These are phyloP conservation scores for Leptocoma aspasia DNA, from an alignment of 2,113 vertebrate genomes.

Conservation along the genomic window DNA sequence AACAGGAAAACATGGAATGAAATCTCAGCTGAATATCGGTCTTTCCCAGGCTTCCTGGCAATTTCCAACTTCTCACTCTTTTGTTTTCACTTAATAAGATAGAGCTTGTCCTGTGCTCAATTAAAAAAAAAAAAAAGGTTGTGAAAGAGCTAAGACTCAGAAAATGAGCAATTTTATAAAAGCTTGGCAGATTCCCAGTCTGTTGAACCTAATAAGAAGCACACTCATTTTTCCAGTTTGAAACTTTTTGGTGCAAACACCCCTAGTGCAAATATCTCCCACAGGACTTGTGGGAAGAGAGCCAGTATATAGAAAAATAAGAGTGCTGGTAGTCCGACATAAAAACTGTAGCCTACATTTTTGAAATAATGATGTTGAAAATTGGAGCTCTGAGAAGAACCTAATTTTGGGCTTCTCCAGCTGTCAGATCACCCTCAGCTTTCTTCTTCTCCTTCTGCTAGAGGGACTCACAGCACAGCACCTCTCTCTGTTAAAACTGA, in stretches of 20 bases:
- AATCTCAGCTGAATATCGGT: not conserved
- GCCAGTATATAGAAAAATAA: not conserved
- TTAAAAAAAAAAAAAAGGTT: not conserved
- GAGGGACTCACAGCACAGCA: not conserved
- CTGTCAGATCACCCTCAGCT: not conserved
- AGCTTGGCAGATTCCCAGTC: not conserved
- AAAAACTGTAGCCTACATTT: not conserved
- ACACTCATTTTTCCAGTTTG: not conserved
- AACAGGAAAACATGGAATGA: constrained; percentile 60
- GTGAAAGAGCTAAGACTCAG: not conserved
- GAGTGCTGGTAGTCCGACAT: accelerated
- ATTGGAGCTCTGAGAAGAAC: not conserved
- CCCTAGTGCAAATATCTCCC: not conserved
- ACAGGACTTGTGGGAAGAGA: not conserved
- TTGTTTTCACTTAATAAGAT: constrained; percentile 55
- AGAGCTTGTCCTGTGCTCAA: not conserved
- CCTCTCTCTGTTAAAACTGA: not conserved
- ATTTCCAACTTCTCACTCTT: constrained; percentile 36
- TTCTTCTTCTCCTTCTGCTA: not conserved
- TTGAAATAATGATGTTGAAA: not conserved
- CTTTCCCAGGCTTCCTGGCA: constrained; percentile 60
- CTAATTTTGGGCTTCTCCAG: not conserved
- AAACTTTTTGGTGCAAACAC: not conserved
- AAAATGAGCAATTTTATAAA: constrained; percentile 23
- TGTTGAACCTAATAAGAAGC: not conserved